phyloP scores from a whole-genome alignment of 2,113 vertebrate genomes.

The Sakesphorus luctuosus region DNA sequence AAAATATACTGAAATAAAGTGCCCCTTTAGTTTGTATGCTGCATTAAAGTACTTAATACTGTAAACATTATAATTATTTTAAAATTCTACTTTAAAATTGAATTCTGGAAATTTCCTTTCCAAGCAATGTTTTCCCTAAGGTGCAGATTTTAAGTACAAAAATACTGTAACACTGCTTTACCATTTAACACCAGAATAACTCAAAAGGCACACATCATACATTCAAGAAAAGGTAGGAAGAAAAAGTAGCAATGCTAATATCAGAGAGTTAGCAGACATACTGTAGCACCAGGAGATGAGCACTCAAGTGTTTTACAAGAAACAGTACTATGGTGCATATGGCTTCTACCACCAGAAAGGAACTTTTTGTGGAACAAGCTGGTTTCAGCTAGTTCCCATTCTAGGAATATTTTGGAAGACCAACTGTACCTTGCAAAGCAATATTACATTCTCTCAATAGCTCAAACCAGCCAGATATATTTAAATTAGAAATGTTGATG shows the following conservation, averaged over 20 bases:
- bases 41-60: constrained; percentile 71
- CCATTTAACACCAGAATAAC: constrained; percentile 79
- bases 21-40: constrained; percentile 51
- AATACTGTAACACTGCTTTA: constrained; percentile 80
- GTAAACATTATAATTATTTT: constrained; percentile 70
- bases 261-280: constrained; percentile 38
- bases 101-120: constrained; percentile 66
- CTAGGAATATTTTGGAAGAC: constrained; percentile 62
- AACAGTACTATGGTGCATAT: constrained; percentile 68
- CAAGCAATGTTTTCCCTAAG: constrained; percentile 81
- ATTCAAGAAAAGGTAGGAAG: constrained; percentile 73
- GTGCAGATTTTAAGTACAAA: constrained; percentile 88
- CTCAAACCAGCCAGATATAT: constrained; percentile 5
- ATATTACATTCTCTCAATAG: constrained; percentile 27
- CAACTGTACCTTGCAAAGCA: constrained; percentile 66
- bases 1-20: constrained; percentile 75
- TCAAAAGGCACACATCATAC: constrained; percentile 85
- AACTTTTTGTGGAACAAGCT: constrained; percentile 32
- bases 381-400: constrained; percentile 31
- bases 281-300: constrained; percentile 68
- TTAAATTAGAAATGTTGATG: constrained; percentile 23
- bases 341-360: constrained; percentile 70
- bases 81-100: constrained; percentile 60
- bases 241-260: constrained; percentile 58
- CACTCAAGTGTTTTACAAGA: constrained; percentile 41